These are phyloP conservation scores for Zootoca vivipara DNA, from an alignment of 2,113 vertebrate species.

Conservation along the genomic window DNA sequence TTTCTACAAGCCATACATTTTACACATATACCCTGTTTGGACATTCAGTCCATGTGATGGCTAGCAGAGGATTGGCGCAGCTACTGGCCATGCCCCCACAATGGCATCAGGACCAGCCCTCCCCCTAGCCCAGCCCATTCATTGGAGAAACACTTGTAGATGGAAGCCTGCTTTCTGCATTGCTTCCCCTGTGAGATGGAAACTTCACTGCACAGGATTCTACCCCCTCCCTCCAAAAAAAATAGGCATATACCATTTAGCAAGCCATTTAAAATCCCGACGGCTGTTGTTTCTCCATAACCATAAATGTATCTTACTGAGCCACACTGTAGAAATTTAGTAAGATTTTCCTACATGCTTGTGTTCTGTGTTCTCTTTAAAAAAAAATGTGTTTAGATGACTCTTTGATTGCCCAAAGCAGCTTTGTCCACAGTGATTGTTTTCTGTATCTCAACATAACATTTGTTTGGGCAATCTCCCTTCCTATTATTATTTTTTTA, in stretches of 20 bases:
- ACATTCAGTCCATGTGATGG: neutral
- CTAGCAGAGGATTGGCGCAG: neutral
- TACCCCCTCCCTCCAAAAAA: neutral
- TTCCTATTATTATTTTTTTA: conserved; percentile 53
- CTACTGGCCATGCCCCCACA: too few species aligned
- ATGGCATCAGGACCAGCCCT: too few species aligned
- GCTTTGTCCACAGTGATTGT: conserved; percentile 33
- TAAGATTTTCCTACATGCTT: conserved; percentile 16
- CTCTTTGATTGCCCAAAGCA: conserved; percentile 43
- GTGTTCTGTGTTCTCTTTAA: conserved; percentile 41
- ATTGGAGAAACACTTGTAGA: neutral
- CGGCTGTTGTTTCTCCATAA: conserved; percentile 40
- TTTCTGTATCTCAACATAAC: conserved; percentile 39
- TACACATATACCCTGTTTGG: neutral
- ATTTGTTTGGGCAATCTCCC: conserved; percentile 50
- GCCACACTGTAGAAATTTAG: conserved; percentile 24
- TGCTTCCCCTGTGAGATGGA: neutral
- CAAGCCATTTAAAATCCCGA: conserved; percentile 36
- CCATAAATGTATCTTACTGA: conserved; percentile 40
- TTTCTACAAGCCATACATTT: neutral
- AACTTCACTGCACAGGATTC: neutral
- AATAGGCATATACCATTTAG: conserved; percentile 22
- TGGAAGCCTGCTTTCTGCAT: neutral
- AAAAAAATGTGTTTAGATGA: conserved; percentile 12
- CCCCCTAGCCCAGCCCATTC: too few species aligned